These are phyloP conservation scores for Cricetomys ansorgei DNA, from an alignment of 2,113 vertebrate species.

Conservation along the genomic window DNA sequence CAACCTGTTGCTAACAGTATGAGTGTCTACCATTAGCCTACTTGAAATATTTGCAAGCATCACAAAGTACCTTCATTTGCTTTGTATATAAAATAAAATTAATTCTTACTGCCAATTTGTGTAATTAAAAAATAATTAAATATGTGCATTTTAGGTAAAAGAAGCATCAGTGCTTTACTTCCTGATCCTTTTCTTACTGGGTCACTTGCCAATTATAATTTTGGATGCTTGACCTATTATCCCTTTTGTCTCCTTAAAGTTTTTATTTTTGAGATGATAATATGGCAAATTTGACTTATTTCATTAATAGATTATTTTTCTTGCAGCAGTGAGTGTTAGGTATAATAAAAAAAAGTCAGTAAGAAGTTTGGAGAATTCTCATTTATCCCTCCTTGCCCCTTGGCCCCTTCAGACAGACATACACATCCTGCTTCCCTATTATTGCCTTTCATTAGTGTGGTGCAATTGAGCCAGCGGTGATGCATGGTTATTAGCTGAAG, in stretches of 20 bases:
- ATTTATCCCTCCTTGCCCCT: not conserved
- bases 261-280: not conserved
- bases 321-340: not conserved
- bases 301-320: not conserved
- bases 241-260: not conserved
- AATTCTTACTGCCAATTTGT: not conserved
- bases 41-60: not conserved
- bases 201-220: not conserved
- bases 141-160: not conserved
- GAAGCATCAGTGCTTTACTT: not conserved
- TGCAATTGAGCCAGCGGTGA: constrained; percentile 25
- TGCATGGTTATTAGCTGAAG: not conserved
- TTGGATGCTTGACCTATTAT: not conserved
- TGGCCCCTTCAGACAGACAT: not conserved
- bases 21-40: not conserved
- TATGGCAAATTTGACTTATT: not conserved
- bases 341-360: not conserved
- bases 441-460: not conserved
- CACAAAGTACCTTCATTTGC: not conserved
- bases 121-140: not conserved
- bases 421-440: not conserved
- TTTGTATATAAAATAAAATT: not conserved
- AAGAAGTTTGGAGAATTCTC: not conserved
- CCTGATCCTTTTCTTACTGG: not conserved
- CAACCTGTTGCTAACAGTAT: not conserved